phyloP scores from a whole-genome alignment of 2,113 vertebrate species.

The Cheirogaleus medius region DNA sequence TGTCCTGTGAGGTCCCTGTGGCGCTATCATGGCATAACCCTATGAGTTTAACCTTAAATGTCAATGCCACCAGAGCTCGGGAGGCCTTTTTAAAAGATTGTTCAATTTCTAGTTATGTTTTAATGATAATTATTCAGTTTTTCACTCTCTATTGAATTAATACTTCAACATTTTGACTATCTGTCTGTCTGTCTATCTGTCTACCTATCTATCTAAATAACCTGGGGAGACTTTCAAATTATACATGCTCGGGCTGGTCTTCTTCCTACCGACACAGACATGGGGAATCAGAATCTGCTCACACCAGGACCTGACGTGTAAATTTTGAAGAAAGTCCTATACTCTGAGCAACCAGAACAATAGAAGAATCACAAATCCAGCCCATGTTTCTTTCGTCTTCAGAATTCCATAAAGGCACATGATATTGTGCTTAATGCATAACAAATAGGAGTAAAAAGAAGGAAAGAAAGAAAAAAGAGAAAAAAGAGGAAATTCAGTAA shows the following conservation, averaged over 20 bases:
- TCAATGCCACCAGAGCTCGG: neutral
- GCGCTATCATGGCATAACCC: neutral
- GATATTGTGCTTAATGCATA: neutral
- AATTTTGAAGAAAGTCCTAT: neutral
- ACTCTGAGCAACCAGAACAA: neutral
- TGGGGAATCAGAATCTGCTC: neutral
- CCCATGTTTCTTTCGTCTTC: neutral
- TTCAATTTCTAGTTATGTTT: neutral
- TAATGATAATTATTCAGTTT: neutral
- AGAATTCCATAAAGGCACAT: neutral
- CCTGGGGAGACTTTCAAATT: neutral
- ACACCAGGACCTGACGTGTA: neutral
- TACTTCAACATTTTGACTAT: neutral
- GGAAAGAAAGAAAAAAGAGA: neutral
- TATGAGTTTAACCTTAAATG: neutral
- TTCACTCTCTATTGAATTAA: conserved; percentile 8
- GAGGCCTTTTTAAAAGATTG: neutral
- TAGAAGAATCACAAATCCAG: neutral
- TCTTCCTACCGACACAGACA: neutral
- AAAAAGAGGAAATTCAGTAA: neutral
- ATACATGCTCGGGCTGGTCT: too few relatives aligned
- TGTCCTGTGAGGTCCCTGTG: neutral
- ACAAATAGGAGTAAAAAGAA: neutral
- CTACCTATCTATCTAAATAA: neutral
- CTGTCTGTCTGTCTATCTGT: neutral